These are phyloP conservation scores for Chrysochloris asiatica DNA, from an alignment of 2,113 vertebrate species.

Conservation along the genomic window DNA sequence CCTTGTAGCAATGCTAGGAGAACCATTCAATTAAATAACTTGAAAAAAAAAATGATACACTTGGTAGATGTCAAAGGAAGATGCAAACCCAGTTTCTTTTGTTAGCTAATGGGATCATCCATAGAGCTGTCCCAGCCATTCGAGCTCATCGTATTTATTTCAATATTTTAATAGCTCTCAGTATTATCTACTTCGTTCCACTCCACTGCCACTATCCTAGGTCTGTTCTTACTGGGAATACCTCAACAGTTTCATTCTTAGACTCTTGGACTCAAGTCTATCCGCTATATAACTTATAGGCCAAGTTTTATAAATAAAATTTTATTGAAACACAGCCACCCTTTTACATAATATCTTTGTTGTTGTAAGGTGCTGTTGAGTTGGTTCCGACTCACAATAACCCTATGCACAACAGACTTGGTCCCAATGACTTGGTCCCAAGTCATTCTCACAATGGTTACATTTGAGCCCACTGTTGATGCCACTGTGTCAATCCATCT, in stretches of 20 bases:
- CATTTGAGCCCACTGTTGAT: no score
- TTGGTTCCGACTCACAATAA: no score
- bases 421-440: no score
- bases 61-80: slow-evolving; percentile 5
- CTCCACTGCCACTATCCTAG: not conserved
- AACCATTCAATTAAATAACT: not conserved
- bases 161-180: not conserved
- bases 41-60: not conserved
- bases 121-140: not conserved
- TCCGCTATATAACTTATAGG: not conserved
- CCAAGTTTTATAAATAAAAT: slow-evolving; percentile 13
- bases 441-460: no score
- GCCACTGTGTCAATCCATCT: no score
- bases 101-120: not conserved
- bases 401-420: no score
- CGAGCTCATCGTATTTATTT: not conserved
- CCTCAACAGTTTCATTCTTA: not conserved
- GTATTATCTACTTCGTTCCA: not conserved
- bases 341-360: not conserved
- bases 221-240: not conserved
- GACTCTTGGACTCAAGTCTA: not conserved
- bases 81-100: not conserved
- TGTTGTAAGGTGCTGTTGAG: no score
- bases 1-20: not conserved
- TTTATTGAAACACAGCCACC: not conserved